These are phyloP conservation scores for Orchesellides sinensis DNA, from an alignment of 2,888 invertebrate species.

Conservation along the genomic window DNA sequence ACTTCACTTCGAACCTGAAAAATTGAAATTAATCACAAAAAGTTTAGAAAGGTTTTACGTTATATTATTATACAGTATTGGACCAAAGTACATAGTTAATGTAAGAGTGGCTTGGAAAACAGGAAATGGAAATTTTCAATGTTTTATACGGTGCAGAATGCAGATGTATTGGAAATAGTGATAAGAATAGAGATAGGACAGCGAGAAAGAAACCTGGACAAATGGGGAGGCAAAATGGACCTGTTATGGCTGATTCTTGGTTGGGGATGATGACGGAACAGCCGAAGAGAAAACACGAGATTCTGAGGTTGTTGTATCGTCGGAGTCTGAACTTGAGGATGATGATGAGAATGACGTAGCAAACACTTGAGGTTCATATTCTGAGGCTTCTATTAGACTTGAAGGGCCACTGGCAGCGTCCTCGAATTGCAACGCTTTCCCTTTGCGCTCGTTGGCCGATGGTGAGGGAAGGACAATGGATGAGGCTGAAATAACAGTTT, in stretches of 20 bases:
- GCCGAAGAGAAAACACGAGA: constrained; percentile 36
- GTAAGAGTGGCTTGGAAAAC: not conserved
- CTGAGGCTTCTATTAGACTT: constrained; percentile 58
- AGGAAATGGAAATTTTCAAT: constrained; percentile 23
- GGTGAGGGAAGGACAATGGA: not conserved
- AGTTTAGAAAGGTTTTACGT: constrained; percentile 12
- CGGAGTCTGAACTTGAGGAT: constrained; percentile 49
- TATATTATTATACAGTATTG: not conserved
- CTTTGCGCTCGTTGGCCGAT: constrained; percentile 29
- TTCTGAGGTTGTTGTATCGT: constrained; percentile 36
- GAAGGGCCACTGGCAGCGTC: constrained; percentile 42
- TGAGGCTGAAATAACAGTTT: not conserved
- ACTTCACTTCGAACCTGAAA: constrained; percentile 67
- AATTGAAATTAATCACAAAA: not conserved
- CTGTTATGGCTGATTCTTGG: constrained; percentile 44
- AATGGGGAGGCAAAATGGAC: constrained; percentile 48
- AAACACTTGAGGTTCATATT: constrained; percentile 71
- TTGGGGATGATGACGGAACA: not conserved
- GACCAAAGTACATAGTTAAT: not conserved
- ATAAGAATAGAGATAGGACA: constrained; percentile 28
- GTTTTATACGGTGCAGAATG: too few relatives aligned
- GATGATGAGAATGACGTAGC: constrained; percentile 57
- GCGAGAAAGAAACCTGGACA: constrained; percentile 51
- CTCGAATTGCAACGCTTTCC: constrained; percentile 39
- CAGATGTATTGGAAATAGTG: constrained; percentile 12